phyloP scores from a whole-genome alignment of 2,888 invertebrate species.

The Sericinus montela region DNA sequence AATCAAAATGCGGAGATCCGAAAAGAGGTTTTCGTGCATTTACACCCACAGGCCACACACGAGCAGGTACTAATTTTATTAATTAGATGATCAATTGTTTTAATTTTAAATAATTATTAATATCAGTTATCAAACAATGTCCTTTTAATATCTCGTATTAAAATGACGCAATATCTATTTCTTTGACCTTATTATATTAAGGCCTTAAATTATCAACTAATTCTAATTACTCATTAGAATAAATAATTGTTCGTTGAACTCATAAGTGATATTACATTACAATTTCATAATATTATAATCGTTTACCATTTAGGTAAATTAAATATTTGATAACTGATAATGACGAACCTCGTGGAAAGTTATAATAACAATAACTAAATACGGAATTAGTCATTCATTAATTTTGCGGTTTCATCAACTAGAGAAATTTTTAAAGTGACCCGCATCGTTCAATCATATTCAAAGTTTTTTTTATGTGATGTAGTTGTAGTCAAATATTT shows the following conservation, averaged over 20 bases:
- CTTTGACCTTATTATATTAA: slow-evolving; percentile 1
- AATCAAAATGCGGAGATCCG: slow-evolving; percentile 62
- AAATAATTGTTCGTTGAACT: not conserved
- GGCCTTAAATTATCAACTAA: not conserved
- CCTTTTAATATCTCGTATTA: not conserved
- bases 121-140: too few relatives aligned
- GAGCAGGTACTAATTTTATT: slow-evolving; percentile 47
- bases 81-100: too few relatives aligned
- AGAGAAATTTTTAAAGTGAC: not conserved
- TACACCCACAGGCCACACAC: slow-evolving; percentile 49
- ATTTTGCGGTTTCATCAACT: not conserved
- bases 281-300: slow-evolving; percentile 1
- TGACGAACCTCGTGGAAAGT: not conserved
- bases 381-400: not conserved
- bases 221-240: not conserved
- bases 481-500: slow-evolving; percentile 23
- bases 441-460: not conserved
- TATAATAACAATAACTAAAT: not conserved
- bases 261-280: not conserved
- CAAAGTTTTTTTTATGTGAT: not conserved
- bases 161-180: slow-evolving; percentile 4
- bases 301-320: not conserved
- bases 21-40: slow-evolving; percentile 59
- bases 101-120: too few relatives aligned
- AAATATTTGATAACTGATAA: not conserved